Conservation (phyloP, 1,140 invertebrate species). For the Zaprionus kolodkinae region DNA sequence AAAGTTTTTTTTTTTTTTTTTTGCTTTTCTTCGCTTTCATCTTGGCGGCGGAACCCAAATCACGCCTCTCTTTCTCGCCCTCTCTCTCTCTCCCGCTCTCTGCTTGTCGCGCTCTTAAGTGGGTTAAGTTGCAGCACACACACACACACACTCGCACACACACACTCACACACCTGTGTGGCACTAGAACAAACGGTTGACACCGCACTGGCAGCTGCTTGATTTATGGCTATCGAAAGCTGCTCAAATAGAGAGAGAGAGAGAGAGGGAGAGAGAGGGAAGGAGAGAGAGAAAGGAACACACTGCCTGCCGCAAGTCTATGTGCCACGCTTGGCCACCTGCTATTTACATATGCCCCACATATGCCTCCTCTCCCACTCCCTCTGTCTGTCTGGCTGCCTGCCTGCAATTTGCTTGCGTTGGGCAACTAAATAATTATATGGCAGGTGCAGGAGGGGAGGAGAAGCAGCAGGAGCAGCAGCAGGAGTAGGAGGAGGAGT, state of each 20-base stretch:
- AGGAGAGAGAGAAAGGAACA: background rate
- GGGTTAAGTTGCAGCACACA: conserved; percentile 38
- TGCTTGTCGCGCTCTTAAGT: conserved; percentile 45
- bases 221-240: conserved; percentile 79
- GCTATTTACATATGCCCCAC: conserved; percentile 37
- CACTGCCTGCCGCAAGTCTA: background rate
- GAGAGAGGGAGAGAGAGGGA: background rate
- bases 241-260: conserved; percentile 8
- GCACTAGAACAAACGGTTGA: conserved; percentile 60
- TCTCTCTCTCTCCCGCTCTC: background rate
- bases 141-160: conserved; percentile 17
- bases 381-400: background rate
- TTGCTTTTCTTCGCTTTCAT: too few relatives aligned
- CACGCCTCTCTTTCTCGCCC: background rate
- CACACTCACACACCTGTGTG: conserved; percentile 6
- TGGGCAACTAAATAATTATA: conserved; percentile 82
- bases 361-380: background rate
- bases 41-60: conserved; percentile 20
- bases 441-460: conserved; percentile 1
- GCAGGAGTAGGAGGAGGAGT: background rate
- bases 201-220: conserved; percentile 48
- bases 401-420: conserved; percentile 55
- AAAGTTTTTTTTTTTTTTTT: conserved; percentile 51
- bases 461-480: background rate
- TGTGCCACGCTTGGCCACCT: conserved; percentile 35